Base-by-base conservation (phyloP, 2,797 vertebrate species). In the Sus cebifrons region DNA sequence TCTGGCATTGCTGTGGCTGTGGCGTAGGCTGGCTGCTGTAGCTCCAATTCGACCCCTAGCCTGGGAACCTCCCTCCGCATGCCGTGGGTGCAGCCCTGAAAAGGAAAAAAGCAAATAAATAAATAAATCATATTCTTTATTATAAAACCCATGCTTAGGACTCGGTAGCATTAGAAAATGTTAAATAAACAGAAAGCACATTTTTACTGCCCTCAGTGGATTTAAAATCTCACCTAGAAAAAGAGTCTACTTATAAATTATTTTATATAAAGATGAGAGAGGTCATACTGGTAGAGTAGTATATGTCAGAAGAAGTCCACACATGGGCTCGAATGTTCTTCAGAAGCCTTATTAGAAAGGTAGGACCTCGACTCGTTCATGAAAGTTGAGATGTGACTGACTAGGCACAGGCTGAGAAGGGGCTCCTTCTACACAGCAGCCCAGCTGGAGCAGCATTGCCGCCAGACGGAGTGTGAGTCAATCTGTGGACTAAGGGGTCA, bases 61-160 rank as follows among this genome's bases (percentile, higher is more conserved):
- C 36, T 36, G 36, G 36, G 36, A 36, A 36, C 36, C 36, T 36
- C 36, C 36, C 36, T 36, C 36, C 36, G 4, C 36, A 36, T 36
- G 36, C 36, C 36, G 36, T 36, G 36, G 36, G 36, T 36, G 36
- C 36, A 36, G 36, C 36, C 36, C 36, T 36, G 36, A 36, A 36
- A 36, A 36, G 36, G 36, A 36, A 36, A 3, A 36, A 36, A 36
- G 36, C 36, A 36, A 36, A 36, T 36, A 36, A 36, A 36, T 36
- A 44, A 77, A 49, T 91, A 58, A 86, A 86, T 91, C 11, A 84
- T 73, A 85, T 86, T 87, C 7, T 85, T 49, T 71, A 14, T 44
- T 73, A 77, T 77, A 67, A 90, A 90, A 40, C 40, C n/a, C 70
- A 85, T n/a, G 4, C 40, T 73, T 70, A 77, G 23, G 36, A 62